Evolutionary conservation across 2,113 vertebrate genomes (phyloP).

Genomic region (Garra rufa): DNA sequence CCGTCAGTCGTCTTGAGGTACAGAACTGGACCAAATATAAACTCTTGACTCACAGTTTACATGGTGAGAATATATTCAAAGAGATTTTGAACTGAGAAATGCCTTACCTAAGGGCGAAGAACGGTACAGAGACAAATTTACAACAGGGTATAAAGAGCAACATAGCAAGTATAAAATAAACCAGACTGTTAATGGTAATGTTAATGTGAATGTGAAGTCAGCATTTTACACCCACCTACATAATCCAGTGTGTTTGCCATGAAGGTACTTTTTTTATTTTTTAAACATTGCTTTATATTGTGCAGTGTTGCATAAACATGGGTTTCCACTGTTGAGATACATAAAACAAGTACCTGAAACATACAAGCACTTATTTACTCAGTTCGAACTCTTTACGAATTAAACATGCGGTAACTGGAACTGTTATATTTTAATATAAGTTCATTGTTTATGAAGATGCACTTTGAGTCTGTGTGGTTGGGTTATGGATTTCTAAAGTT

Average conservation of each 20-base stretch:
- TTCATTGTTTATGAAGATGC: slow-evolving; percentile 19
- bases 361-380: slow-evolving; percentile 44
- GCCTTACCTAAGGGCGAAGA: slow-evolving; percentile 30
- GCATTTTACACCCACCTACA: background rate
- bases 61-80: slow-evolving; percentile 3
- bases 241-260: slow-evolving; percentile 12
- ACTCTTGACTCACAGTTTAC: slow-evolving; percentile 42
- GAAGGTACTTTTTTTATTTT: background rate
- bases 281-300: background rate
- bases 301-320: slow-evolving; percentile 11
- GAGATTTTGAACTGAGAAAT: slow-evolving; percentile 38
- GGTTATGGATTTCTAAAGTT: background rate
- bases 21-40: slow-evolving; percentile 56
- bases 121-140: slow-evolving; percentile 18
- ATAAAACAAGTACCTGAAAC: slow-evolving; percentile 20
- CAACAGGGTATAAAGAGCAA: slow-evolving; percentile 25
- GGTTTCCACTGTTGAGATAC: background rate
- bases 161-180: background rate
- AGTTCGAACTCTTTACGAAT: background rate
- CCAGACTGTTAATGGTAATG: slow-evolving; percentile 12
- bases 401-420: background rate
- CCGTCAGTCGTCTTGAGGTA: slow-evolving; percentile 60
- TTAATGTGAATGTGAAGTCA: slow-evolving; percentile 6
- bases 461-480: slow-evolving; percentile 33
- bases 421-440: background rate